Evolutionary conservation across 2,797 vertebrate species (phyloP).

Genomic region (Alauda arvensis): DNA sequence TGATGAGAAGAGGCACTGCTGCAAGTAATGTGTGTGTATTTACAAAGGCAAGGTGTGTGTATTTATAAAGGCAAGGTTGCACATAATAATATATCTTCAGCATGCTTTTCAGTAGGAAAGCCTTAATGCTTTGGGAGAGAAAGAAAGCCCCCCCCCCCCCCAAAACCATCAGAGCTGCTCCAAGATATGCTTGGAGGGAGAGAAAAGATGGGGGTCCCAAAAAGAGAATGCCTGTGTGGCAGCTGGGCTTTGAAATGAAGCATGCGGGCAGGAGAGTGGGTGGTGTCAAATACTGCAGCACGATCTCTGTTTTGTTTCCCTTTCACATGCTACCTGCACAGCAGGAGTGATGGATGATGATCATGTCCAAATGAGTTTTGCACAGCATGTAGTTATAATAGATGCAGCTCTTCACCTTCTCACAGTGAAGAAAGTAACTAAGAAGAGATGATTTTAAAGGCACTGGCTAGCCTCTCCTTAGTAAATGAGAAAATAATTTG

Average conservation of each 20-base stretch:
- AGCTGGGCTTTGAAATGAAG: neutral
- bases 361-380: conserved; percentile 50
- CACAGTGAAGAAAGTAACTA: neutral
- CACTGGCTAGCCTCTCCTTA: neutral
- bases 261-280: neutral
- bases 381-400: conserved; percentile 26
- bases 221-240: neutral
- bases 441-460: neutral
- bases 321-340: conserved; percentile 47
- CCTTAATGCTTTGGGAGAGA: neutral
- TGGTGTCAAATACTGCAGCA: conserved; percentile 35
- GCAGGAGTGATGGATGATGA: conserved; percentile 50
- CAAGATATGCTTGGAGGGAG: neutral
- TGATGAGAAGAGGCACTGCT: neutral
- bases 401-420: conserved; percentile 5
- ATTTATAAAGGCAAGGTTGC: neutral
- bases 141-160: neutral
- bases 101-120: neutral
- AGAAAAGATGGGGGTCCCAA: neutral
- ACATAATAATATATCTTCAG: neutral
- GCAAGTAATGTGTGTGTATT: neutral
- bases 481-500: neutral
- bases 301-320: conserved; percentile 19
- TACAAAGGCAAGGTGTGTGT: neutral
- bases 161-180: neutral